Evolutionary conservation across 2,113 vertebrate species (phyloP), one percentile per base, ranked within the genome.

Genomic region (Upupa epops): DNA sequence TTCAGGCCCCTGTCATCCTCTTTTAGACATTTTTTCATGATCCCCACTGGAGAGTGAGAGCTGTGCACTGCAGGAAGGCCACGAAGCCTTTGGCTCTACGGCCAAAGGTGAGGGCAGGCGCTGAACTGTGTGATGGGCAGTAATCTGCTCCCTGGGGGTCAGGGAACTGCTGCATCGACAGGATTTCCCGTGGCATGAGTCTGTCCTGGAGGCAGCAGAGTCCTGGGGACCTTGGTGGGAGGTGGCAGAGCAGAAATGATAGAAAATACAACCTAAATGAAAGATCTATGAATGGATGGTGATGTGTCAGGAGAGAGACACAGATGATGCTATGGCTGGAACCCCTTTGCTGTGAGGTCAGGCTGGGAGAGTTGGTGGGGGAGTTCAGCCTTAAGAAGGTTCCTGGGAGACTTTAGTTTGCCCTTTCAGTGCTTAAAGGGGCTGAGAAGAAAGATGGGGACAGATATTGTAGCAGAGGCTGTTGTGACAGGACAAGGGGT

Each of bases 81-180:
- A 25, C 5, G 3, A 12, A 46, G 10, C 58, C 36, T 32, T 26
- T 52, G 16, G 51, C 36, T 81, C n/a, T n/a, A n/a, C n/a, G 40
- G 40, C 18, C 26, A 22, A 49, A 26, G 46, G 56, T 15, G 42
- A 32, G 36, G 63, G 29, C 36, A 20, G 70, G 64, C 58, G 20
- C 9, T 29, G 73, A 36, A 58, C 59, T 52, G 49, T 61, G 83
- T 52, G 77, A 52, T 46, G 2, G 15, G 51, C 59, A 29, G 28
- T 36, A 19, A 37, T 31, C 34, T 34, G 42, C 69, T 24, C 51
- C 20, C 64, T 34, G 52, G 31, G 34, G 54, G 19, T 60, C 17
- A 11, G 66, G 26, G 54, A 54, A 24, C 26, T 2, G 1, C 11
- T 16, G 59, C 26, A 3, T 1, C 17, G 34, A 14, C 2, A 1